phyloP scores from a whole-genome alignment of 2,113 vertebrate genomes.

The Laterallus jamaicensis region DNA sequence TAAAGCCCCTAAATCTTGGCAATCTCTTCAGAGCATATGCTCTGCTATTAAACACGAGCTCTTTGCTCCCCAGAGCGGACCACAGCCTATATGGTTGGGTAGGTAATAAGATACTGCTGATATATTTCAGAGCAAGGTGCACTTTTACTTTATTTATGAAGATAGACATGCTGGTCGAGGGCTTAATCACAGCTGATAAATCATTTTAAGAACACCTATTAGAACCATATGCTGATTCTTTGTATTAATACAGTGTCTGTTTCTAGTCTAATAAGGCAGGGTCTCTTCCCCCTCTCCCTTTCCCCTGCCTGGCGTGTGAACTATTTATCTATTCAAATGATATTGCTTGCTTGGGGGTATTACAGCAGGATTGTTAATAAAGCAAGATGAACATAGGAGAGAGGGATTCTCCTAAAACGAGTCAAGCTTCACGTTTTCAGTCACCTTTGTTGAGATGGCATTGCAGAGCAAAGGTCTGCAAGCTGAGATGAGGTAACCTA shows the following conservation, averaged over 20 bases:
- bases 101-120: slow-evolving; percentile 79
- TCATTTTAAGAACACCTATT: slow-evolving; percentile 81
- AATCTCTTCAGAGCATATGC: slow-evolving; percentile 37
- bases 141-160: slow-evolving; percentile 85
- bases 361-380: slow-evolving; percentile 54
- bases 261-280: slow-evolving; percentile 73
- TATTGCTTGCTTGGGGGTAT: slow-evolving; percentile 63
- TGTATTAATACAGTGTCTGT: slow-evolving; percentile 76
- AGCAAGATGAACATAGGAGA: slow-evolving; percentile 31
- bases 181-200: slow-evolving; percentile 85
- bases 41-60: slow-evolving; percentile 64
- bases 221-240: slow-evolving; percentile 83
- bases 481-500: slow-evolving; percentile 52
- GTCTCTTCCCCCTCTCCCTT: slow-evolving; percentile 35
- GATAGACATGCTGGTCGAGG: slow-evolving; percentile 77
- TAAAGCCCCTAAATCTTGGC: slow-evolving; percentile 74
- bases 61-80: slow-evolving; percentile 69
- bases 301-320: slow-evolving; percentile 17
- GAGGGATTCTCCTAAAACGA: not conserved
- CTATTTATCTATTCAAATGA: slow-evolving; percentile 78
- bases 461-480: slow-evolving; percentile 40
- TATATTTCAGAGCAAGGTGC: slow-evolving; percentile 81
- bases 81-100: slow-evolving; percentile 50
- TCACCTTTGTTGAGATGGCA: slow-evolving; percentile 10
- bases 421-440: not conserved